Conservation (phyloP, 2,113 vertebrate species). For the Mormyrus lacerda region DNA sequence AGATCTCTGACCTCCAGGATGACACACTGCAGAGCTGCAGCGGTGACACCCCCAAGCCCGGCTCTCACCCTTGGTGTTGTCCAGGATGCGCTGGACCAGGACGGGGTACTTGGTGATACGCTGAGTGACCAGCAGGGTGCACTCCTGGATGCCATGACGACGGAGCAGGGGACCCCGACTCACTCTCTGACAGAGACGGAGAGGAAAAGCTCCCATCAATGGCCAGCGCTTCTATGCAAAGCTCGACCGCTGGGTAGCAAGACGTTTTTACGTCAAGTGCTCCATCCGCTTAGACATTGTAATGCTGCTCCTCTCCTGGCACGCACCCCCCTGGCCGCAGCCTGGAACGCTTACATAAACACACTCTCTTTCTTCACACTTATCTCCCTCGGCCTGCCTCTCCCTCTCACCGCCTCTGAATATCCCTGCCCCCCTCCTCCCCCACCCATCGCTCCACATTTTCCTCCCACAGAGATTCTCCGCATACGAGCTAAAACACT, state of each 20-base stretch:
- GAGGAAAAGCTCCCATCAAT: not conserved
- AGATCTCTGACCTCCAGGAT: not conserved
- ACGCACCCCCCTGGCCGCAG: slow-evolving; percentile 62
- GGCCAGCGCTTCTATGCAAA: not conserved
- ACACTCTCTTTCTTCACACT: not conserved
- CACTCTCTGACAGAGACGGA: slow-evolving; percentile 56
- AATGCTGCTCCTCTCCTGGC: slow-evolving; percentile 48
- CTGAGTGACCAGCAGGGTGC: slow-evolving; percentile 87
- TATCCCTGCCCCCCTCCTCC: not conserved
- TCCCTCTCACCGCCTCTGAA: not conserved
- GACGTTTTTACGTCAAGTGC: not conserved
- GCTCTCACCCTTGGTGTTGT: slow-evolving; percentile 77
- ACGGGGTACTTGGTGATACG: slow-evolving; percentile 93
- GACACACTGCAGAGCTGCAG: not conserved
- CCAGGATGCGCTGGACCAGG: slow-evolving; percentile 78
- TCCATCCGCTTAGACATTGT: not conserved
- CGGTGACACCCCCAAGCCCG: not conserved
- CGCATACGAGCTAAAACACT: not conserved
- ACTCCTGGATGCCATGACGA: slow-evolving; percentile 84
- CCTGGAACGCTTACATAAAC: slow-evolving; percentile 60
- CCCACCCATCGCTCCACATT: not conserved
- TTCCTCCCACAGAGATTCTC: slow-evolving; percentile 6
- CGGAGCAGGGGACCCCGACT: slow-evolving; percentile 73
- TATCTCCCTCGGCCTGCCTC: not conserved
- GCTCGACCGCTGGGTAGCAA: not conserved